Evolutionary conservation across 2,797 vertebrate species (phyloP).

Genomic region (Carcharodon carcharias): DNA sequence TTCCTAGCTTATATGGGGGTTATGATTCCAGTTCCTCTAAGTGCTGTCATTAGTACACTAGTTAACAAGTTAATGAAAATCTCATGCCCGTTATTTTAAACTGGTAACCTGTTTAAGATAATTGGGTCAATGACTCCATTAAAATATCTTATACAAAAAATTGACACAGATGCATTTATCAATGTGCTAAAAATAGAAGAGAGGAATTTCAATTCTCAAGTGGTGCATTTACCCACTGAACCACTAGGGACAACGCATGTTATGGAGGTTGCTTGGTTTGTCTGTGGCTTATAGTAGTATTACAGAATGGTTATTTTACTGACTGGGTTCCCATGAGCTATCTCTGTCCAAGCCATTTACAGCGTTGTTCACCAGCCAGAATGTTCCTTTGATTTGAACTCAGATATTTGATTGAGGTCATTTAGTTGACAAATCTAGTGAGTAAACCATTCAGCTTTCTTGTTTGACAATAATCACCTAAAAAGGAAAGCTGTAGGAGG

Average conservation of each 20-base stretch:
- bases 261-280: background rate
- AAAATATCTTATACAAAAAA: background rate
- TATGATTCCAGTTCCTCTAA: background rate
- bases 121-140: conserved; percentile 26
- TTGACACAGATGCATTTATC: conserved; percentile 1
- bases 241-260: background rate
- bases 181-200: background rate
- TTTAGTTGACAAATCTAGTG: background rate
- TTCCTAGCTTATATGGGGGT: background rate
- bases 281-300: background rate
- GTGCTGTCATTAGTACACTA: background rate
- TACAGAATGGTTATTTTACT: background rate
- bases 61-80: background rate
- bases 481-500: background rate
- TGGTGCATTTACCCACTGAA: background rate
- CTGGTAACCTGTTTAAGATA: background rate
- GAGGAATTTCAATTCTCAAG: conserved; percentile 15
- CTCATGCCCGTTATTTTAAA: background rate
- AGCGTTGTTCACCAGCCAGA: background rate
- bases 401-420: background rate
- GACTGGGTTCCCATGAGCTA: background rate
- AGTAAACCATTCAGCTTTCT: background rate
- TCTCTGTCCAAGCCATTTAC: background rate
- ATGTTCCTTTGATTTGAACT: conserved; percentile 25
- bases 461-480: conserved; percentile 15